Conservation (phyloP, 2,113 vertebrate species). For the Zosterops hypoxanthus region DNA sequence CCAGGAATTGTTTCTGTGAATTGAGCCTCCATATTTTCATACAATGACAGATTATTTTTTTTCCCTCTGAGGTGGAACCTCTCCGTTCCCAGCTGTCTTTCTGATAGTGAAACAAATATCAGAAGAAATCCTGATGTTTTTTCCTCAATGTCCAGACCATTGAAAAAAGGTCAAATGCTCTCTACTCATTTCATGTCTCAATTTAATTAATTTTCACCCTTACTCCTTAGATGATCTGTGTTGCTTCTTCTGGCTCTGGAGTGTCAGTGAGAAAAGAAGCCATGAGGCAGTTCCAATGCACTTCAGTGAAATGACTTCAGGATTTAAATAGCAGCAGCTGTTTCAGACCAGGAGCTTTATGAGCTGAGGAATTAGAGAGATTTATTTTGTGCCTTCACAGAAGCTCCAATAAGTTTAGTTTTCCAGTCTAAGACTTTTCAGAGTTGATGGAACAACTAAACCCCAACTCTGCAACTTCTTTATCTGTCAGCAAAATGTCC, state of each 20-base stretch:
- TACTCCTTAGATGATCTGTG: not conserved
- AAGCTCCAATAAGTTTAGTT: not conserved
- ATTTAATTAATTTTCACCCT: not conserved
- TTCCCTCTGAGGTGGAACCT: not conserved
- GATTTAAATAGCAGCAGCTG: not conserved
- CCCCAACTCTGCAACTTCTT: not conserved
- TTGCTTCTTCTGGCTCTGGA: fast-evolving
- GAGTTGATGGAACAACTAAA: not conserved
- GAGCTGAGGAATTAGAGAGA: not conserved
- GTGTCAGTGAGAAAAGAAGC: not conserved
- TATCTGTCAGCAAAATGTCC: not conserved
- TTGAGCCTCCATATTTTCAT: not conserved
- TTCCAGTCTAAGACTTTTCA: not conserved
- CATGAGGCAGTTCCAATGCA: not conserved
- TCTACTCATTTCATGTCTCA: not conserved
- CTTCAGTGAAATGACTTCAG: not conserved
- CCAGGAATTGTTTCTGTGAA: not conserved
- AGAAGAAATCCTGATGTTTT: not conserved
- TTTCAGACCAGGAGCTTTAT: not conserved
- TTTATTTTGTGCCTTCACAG: not conserved
- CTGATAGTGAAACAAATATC: not conserved
- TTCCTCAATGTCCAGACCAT: not conserved
- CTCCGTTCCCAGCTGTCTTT: not conserved
- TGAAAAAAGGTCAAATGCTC: not conserved
- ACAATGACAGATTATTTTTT: not conserved